Evolutionary conservation across 1,140 invertebrate genomes (phyloP).

Genomic region (Apis cerana): DNA sequence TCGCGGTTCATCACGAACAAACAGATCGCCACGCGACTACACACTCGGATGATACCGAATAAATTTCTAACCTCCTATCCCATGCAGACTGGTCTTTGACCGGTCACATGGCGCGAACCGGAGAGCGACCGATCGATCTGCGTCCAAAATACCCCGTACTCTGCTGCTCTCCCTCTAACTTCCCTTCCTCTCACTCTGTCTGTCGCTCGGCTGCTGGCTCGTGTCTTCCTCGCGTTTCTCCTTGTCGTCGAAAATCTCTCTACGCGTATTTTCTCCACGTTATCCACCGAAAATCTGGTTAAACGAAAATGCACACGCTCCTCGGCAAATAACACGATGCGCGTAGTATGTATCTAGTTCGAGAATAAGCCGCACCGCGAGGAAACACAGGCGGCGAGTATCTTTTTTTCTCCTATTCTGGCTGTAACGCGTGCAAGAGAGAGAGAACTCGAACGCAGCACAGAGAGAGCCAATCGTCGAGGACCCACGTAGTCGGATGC

Average conservation of each 20-base stretch:
- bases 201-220: slow-evolving; percentile 9
- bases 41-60: not conserved
- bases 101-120: slow-evolving; percentile 47
- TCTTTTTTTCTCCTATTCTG: not conserved
- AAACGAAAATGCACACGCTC: not conserved
- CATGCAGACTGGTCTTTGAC: slow-evolving; percentile 38
- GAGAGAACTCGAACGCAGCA: slow-evolving; percentile 2
- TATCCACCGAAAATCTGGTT: not conserved
- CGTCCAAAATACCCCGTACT: slow-evolving; percentile 46
- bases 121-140: slow-evolving; percentile 44
- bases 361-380: not conserved
- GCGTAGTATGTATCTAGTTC: not conserved
- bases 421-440: not conserved
- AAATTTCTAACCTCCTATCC: slow-evolving; percentile 18
- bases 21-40: not conserved
- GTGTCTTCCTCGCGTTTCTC: not conserved
- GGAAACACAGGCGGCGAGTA: not conserved
- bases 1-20: not conserved
- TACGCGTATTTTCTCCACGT: not conserved
- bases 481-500: slow-evolving; percentile 28
- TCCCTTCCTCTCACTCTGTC: not conserved
- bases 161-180: not conserved
- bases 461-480: slow-evolving; percentile 14
- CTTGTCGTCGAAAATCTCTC: not conserved
- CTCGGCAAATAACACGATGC: not conserved